Percentiles rank a stretch among this genome's conserved stretches.
These are phyloP conservation scores for Manduca sexta DNA, from an alignment of 1,140 invertebrate genomes.

Conservation along the genomic window DNA sequence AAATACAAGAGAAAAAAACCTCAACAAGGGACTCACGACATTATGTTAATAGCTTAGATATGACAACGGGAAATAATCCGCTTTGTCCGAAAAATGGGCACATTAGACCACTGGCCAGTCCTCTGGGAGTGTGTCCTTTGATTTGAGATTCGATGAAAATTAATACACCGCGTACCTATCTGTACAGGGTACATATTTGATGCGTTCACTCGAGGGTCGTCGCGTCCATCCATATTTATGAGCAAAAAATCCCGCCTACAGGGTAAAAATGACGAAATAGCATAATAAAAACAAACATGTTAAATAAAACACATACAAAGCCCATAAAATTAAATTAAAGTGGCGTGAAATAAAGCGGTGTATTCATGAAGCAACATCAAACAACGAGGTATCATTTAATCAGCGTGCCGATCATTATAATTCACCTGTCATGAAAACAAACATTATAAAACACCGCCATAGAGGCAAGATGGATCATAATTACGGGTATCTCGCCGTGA, in stretches of 20 bases:
- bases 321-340: slow-evolving; percentile 9
- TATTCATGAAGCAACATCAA: slow-evolving; percentile 9
- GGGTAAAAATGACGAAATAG: slow-evolving; percentile 8
- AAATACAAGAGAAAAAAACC: slow-evolving; percentile 40
- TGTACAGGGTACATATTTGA: slow-evolving; percentile 32
- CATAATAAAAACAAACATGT: slow-evolving; percentile 5
- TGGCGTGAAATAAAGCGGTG: slow-evolving; percentile 2
- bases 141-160: slow-evolving; percentile 64
- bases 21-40: slow-evolving; percentile 41
- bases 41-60: slow-evolving; percentile 59
- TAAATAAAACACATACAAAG: not conserved
- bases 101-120: slow-evolving; percentile 42
- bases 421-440: slow-evolving; percentile 50
- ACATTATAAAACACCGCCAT: slow-evolving; percentile 34
- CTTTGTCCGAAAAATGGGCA: slow-evolving; percentile 56
- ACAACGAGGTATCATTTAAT: slow-evolving; percentile 19
- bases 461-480: slow-evolving; percentile 39
- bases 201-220: slow-evolving; percentile 11
- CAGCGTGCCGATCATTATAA: slow-evolving; percentile 30
- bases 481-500: slow-evolving; percentile 35
- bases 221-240: slow-evolving; percentile 27
- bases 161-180: slow-evolving; percentile 45
- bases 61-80: slow-evolving; percentile 65
- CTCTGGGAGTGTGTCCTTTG: slow-evolving; percentile 51
- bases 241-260: slow-evolving; percentile 10